These are phyloP conservation scores for Minunthozetes semirufus DNA, from an alignment of 2,888 invertebrate species.

Conservation along the genomic window DNA sequence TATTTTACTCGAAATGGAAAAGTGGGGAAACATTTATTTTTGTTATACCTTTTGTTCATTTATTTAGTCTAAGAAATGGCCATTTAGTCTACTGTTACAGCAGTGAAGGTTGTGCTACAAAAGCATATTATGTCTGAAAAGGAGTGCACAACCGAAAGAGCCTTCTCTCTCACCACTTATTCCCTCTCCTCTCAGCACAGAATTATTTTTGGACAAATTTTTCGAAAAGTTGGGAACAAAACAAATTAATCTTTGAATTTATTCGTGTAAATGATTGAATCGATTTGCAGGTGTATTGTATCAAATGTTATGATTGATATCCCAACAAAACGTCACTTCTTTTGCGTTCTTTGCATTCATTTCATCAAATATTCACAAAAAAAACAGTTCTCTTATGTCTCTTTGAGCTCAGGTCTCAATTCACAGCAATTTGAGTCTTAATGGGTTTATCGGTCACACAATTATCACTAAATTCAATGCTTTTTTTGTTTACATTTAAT, in stretches of 20 bases:
- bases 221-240: slow-evolving; percentile 8
- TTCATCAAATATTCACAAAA: slow-evolving; percentile 8
- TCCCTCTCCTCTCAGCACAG: neutral
- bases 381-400: neutral
- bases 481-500: too few species aligned
- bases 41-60: slow-evolving; percentile 13
- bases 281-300: slow-evolving; percentile 25
- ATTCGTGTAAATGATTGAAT: slow-evolving; percentile 2
- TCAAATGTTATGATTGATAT: slow-evolving; percentile 24
- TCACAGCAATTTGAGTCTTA: neutral
- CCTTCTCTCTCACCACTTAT: neutral
- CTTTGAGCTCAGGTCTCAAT: slow-evolving; percentile 10
- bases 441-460: neutral
- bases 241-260: slow-evolving; percentile 18
- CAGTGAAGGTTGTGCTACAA: neutral
- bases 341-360: slow-evolving; percentile 10
- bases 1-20: neutral
- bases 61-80: slow-evolving; percentile 22
- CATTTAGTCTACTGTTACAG: slow-evolving; percentile 14
- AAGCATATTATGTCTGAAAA: slow-evolving; percentile 26
- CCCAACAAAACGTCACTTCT: slow-evolving; percentile 6
- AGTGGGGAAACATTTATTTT: neutral
- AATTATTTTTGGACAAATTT: neutral
- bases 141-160: slow-evolving; percentile 1
- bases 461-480: neutral